A percentile compares a stretch with the other conserved stretches of the same genome.
Evolutionary conservation across 2,888 invertebrate genomes (phyloP).

Genomic region (Agriotes lineatus): DNA sequence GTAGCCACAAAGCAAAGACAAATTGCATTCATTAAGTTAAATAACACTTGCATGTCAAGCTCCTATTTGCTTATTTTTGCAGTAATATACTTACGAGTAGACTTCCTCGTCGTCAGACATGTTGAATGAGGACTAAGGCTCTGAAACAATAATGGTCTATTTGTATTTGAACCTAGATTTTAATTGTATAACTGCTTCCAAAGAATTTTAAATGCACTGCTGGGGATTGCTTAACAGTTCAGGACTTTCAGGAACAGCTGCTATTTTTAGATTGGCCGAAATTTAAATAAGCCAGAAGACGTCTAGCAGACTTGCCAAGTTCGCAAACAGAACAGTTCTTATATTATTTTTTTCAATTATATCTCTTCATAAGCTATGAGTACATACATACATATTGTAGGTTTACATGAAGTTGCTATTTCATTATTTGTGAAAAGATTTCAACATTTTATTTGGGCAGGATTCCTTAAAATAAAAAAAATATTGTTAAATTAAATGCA

Average conservation of each 20-base stretch:
- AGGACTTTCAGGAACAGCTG: conserved; percentile 1
- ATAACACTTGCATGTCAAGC: conserved; percentile 36
- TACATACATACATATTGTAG: too few species aligned
- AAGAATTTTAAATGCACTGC: conserved; percentile 8
- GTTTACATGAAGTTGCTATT: too few species aligned
- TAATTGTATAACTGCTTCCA: not conserved
- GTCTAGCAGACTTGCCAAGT: not conserved
- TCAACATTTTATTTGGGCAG: too few species aligned
- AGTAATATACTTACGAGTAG: conserved; percentile 85
- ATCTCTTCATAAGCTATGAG: too few species aligned
- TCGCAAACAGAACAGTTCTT: too few species aligned
- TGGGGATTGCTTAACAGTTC: conserved; percentile 24
- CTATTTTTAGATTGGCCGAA: conserved; percentile 28
- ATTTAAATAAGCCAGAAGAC: conserved; percentile 4
- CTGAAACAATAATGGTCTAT: conserved; percentile 65
- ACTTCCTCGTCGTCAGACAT: conserved; percentile 96
- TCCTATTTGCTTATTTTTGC: conserved; percentile 40
- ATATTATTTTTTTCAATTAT: too few species aligned
- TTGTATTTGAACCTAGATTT: not conserved
- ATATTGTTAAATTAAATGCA: too few species aligned
- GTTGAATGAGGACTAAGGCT: conserved; percentile 73
- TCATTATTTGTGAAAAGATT: too few species aligned
- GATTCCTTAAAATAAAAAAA: too few species aligned
- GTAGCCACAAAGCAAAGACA: conserved; percentile 53
- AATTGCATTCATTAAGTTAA: conserved; percentile 34